These are phyloP conservation scores for Lacanobia wlatinum DNA, from an alignment of 2,888 invertebrate species.

Conservation along the genomic window DNA sequence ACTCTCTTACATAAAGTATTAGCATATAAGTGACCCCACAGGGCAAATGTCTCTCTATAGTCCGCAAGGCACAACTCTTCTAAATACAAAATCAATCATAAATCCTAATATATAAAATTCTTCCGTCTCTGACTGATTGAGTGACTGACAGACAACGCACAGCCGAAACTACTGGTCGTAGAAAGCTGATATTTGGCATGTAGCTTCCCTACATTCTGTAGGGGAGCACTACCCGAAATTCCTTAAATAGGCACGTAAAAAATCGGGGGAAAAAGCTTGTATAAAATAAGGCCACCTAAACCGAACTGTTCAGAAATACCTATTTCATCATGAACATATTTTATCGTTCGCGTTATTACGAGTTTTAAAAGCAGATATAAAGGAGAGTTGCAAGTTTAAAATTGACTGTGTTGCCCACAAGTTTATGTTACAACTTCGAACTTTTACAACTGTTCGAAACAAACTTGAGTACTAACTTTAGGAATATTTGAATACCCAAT, in stretches of 20 bases:
- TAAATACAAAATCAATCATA: neutral
- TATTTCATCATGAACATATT: conserved; percentile 46
- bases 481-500: conserved; percentile 16
- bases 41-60: neutral
- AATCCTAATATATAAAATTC: too few relatives aligned
- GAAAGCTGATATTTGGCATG: too few relatives aligned
- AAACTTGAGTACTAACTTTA: conserved; percentile 6
- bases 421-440: conserved; percentile 11
- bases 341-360: conserved; percentile 22
- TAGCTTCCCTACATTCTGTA: too few relatives aligned
- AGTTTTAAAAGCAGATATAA: conserved; percentile 36
- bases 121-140: too few relatives aligned
- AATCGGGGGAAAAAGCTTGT: neutral
- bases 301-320: conserved; percentile 24
- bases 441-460: conserved; percentile 1
- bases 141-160: too few relatives aligned
- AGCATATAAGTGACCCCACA: neutral
- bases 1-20: neutral
- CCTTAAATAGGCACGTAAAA: too few relatives aligned
- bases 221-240: too few relatives aligned
- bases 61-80: neutral
- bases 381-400: conserved; percentile 22
- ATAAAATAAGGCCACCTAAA: conserved; percentile 26
- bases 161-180: too few relatives aligned
- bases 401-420: conserved; percentile 10